These are phyloP conservation scores for Schizothorax lantsangensis DNA, from an alignment of 2,797 vertebrate genomes.

Conservation along the genomic window DNA sequence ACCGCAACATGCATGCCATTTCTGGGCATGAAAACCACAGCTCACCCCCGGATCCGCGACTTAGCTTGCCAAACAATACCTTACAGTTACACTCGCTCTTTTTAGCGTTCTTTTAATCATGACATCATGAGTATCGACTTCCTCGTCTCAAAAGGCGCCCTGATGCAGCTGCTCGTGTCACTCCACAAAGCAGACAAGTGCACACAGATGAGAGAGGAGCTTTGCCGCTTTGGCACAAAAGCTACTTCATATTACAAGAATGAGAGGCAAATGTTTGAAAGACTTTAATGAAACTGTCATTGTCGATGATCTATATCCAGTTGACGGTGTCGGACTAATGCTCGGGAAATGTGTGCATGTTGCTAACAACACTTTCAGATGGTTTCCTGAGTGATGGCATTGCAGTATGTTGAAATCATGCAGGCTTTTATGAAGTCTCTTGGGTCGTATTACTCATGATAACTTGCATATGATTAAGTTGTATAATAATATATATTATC, in stretches of 20 bases:
- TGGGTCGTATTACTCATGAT: not conserved
- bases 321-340: constrained; percentile 19
- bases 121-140: constrained; percentile 52
- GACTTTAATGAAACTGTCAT: constrained; percentile 55
- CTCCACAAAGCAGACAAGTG: constrained; percentile 41
- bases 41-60: constrained; percentile 47
- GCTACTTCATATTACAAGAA: constrained; percentile 38
- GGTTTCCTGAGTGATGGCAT: not conserved
- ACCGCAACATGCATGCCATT: constrained; percentile 59
- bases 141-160: constrained; percentile 42
- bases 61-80: constrained; percentile 53
- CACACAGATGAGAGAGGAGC: constrained; percentile 19
- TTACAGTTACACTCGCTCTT: constrained; percentile 52
- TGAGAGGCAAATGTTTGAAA: constrained; percentile 58
- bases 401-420: not conserved
- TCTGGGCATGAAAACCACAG: constrained; percentile 57
- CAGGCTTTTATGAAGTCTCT: constrained; percentile 2
- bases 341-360: constrained; percentile 27
- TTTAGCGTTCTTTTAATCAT: constrained; percentile 55
- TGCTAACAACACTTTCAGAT: constrained; percentile 21
- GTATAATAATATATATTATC: not conserved
- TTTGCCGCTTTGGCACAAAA: constrained; percentile 35
- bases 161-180: constrained; percentile 60
- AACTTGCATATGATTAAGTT: not conserved
- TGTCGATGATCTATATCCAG: constrained; percentile 52